Evolutionary conservation across 2,888 invertebrate species (phyloP), one percentile per base, ranked within the genome.

Genomic region (Elegia similella): DNA sequence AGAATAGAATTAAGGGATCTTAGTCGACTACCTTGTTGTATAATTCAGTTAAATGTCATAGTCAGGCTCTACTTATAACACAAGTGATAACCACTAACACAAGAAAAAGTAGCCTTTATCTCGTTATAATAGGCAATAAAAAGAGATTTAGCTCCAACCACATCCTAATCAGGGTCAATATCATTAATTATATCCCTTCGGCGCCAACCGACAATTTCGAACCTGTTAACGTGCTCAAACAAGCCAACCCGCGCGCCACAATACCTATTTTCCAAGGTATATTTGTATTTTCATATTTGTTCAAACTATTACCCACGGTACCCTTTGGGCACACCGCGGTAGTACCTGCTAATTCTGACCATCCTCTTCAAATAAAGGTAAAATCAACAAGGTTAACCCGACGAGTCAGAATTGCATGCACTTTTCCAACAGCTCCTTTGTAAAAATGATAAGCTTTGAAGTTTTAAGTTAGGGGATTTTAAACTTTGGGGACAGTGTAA

Each of bases 341-440:
- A 89, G 88, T 73, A 86, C 76, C 72, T 75, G 88, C 88, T 89
- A 89, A 88, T 86, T 86, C 77, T 56, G 66, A 73, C 72, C 75
- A 77, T 88, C 88, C 88, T 88, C 76, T 61, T 68, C 81, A 88
- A 88, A 88, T 76, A 88, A 61, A 60, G 63, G 62, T 68, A 72
- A 75, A 82, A 79, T 73, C 77, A 87, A 87, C 84, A 87, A 68
- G 65, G 12, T 7, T 6, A 1, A 6, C 59, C 12, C n/a, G 62
- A 75, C 73, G 63, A 79, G 77, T 77, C 59, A 67, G n/a, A 67
- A 67, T 75, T 68, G 60, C 55, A n/a, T 63, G 61, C 12, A 16
- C 10, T 10, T 7, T 8, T 7, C 7, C 32, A 12, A 57, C 23
- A 46, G 34, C 13, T 29, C 15, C 12, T 42, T n/a, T 56, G 54